These are phyloP conservation scores for Virgularia gustaviana DNA, from an alignment of 92 coral and sea anemone species.

Conservation along the genomic window DNA sequence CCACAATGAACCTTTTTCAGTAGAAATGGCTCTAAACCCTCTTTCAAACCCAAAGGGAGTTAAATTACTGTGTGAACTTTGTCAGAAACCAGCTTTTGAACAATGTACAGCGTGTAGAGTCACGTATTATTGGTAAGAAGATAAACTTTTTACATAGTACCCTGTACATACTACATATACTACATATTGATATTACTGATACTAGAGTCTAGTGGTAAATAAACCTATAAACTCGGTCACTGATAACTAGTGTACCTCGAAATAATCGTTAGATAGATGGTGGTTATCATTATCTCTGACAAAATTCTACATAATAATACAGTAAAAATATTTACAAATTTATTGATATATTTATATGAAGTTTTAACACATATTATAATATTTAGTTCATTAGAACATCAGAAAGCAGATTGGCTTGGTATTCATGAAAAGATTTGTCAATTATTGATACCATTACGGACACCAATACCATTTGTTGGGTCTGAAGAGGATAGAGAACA, in stretches of 20 bases:
- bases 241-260: conserved; percentile 10
- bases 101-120: conserved; percentile 93
- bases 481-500: conserved; percentile 96
- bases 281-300: background rate
- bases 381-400: conserved; percentile 67
- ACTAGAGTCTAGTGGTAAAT: background rate
- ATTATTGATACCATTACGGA: conserved; percentile 76
- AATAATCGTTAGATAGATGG: background rate
- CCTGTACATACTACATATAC: too few relatives aligned
- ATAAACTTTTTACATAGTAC: too few relatives aligned
- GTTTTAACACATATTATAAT: background rate
- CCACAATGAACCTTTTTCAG: too few relatives aligned
- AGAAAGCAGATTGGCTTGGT: conserved; percentile 98
- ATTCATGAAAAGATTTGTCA: conserved; percentile 97
- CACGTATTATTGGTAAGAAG: conserved; percentile 88
- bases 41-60: conserved; percentile 96
- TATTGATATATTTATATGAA: background rate
- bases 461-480: conserved; percentile 88
- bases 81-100: conserved; percentile 96
- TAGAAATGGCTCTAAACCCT: conserved; percentile 69
- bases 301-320: background rate
- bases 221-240: background rate
- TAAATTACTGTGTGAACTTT: conserved; percentile 83
- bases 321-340: background rate
- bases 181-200: background rate